A percentile compares a stretch with the other conserved stretches of the same genome.
Evolutionary conservation across 2,888 invertebrate genomes (phyloP).

Genomic region (Calephelis perditalis): DNA sequence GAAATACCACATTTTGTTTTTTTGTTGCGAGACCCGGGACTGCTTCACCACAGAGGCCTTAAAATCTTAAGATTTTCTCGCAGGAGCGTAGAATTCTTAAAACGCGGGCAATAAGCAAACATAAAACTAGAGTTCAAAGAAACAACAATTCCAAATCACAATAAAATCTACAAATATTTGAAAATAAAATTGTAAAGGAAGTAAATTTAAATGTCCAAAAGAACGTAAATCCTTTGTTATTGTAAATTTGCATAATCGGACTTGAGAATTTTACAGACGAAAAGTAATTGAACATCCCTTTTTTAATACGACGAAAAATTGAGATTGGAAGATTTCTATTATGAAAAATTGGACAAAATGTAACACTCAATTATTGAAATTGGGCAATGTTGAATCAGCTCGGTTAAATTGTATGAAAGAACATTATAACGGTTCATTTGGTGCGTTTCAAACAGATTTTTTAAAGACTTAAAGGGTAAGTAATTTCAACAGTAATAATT

Average conservation of each 20-base stretch:
- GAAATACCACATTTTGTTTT: too few relatives aligned
- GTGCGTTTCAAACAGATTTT: too few relatives aligned
- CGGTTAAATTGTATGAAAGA: conserved; percentile 9
- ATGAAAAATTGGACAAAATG: conserved; percentile 30
- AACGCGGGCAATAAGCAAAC: too few relatives aligned
- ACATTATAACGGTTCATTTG: background rate
- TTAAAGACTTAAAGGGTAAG: too few relatives aligned
- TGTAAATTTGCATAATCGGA: conserved; percentile 54
- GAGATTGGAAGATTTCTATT: conserved; percentile 35
- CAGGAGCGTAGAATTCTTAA: too few relatives aligned
- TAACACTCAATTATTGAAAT: conserved; percentile 44
- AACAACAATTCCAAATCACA: too few relatives aligned
- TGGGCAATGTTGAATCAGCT: conserved; percentile 27
- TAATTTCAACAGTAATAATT: too few relatives aligned
- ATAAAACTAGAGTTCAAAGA: too few relatives aligned
- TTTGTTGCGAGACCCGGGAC: too few relatives aligned
- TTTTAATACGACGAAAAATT: conserved; percentile 56
- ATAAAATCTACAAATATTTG: too few relatives aligned
- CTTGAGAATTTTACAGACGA: conserved; percentile 34
- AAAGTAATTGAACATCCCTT: conserved; percentile 36
- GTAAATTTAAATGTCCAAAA: background rate
- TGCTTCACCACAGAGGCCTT: too few relatives aligned
- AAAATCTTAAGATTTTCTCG: too few relatives aligned
- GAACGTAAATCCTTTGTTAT: conserved; percentile 33
- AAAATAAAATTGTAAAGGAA: background rate